Evolutionary conservation across 1,140 invertebrate genomes (phyloP).

Genomic region (Chrysoperla carnea): DNA sequence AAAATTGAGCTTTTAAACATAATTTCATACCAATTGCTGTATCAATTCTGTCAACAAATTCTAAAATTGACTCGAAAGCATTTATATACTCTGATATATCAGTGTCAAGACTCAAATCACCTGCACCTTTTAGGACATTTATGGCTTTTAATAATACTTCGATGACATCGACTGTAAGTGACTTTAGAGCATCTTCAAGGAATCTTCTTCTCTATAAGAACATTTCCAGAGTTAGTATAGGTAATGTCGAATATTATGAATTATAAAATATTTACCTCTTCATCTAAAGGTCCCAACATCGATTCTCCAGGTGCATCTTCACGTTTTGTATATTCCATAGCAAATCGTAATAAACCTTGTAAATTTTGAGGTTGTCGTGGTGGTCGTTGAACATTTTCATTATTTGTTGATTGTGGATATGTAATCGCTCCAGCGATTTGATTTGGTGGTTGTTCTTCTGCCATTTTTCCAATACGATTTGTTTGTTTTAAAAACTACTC

Average conservation of each 20-base stretch:
- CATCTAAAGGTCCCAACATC: conserved; percentile 31
- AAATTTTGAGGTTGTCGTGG: conserved; percentile 18
- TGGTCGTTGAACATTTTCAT: conserved; percentile 5
- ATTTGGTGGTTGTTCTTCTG: too few relatives aligned
- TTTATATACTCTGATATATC: conserved; percentile 32
- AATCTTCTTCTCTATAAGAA: conserved; percentile 43
- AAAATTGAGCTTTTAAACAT: not conserved
- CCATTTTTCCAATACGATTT: too few relatives aligned
- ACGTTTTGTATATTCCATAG: conserved; percentile 37
- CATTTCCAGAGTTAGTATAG: conserved; percentile 4
- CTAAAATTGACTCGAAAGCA: conserved; percentile 37
- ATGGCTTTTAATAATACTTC: conserved; percentile 41
- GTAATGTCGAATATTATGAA: conserved; percentile 1
- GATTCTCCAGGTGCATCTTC: conserved; percentile 31
- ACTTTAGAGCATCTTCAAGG: conserved; percentile 44
- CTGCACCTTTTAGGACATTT: conserved; percentile 29
- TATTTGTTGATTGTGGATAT: too few relatives aligned
- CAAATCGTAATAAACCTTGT: conserved; percentile 41
- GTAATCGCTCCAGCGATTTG: too few relatives aligned
- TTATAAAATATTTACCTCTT: conserved; percentile 29
- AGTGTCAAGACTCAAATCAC: conserved; percentile 27
- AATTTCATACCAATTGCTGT: conserved; percentile 41
- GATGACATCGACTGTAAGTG: conserved; percentile 43
- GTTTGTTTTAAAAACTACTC: too few relatives aligned
- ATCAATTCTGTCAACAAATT: conserved; percentile 51